phyloP scores from a whole-genome alignment of 2,888 invertebrate genomes.

The Epirrhoe alternata region DNA sequence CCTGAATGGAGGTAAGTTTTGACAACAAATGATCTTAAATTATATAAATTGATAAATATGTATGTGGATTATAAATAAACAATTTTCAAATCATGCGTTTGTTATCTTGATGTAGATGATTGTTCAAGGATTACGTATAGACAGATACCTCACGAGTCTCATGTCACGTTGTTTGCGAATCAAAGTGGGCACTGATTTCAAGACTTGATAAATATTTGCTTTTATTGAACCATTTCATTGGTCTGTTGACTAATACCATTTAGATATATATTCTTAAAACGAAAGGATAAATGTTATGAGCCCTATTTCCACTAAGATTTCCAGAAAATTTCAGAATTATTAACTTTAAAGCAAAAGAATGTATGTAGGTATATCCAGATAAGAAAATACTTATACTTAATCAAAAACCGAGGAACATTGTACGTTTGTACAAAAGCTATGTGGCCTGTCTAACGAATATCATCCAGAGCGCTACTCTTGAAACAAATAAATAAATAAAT shows the following conservation, averaged over 20 bases:
- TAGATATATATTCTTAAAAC: neutral
- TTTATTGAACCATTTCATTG: constrained; percentile 1
- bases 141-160: constrained; percentile 1
- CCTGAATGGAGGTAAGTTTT: neutral
- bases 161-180: constrained; percentile 3
- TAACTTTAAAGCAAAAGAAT: too few relatives aligned
- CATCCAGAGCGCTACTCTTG: too few relatives aligned
- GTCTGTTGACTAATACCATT: neutral
- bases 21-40: neutral
- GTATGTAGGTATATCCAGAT: too few relatives aligned
- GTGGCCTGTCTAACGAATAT: too few relatives aligned
- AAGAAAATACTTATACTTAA: too few relatives aligned
- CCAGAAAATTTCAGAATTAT: too few relatives aligned
- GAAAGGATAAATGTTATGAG: too few relatives aligned
- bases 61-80: neutral
- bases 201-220: constrained; percentile 3
- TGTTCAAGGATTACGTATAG: constrained; percentile 17
- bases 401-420: too few relatives aligned
- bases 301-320: too few relatives aligned
- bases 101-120: neutral
- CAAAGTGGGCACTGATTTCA: constrained; percentile 9
- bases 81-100: neutral
- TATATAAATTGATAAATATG: too few relatives aligned
- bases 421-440: too few relatives aligned
- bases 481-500: too few relatives aligned